Base-by-base conservation (phyloP, 2,113 vertebrate species). In the Crotalus horridus region DNA sequence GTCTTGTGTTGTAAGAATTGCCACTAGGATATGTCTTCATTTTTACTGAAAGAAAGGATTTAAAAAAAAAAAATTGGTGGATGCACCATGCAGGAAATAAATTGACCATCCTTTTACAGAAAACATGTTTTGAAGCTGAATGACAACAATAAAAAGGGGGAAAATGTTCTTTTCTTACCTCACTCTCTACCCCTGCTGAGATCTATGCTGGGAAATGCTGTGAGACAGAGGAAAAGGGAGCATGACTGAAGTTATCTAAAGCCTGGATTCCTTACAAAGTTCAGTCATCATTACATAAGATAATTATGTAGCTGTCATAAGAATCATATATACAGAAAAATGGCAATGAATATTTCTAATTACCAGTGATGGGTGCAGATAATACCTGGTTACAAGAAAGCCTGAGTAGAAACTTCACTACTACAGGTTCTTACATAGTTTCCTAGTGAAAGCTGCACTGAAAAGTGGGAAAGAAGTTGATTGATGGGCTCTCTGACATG, bases 361-460 rank as follows among this genome's bases (percentile, higher is more conserved):
- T 69, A 87, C 53, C 88, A 93, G 85, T 55, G 61, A 95, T 95
- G 91, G 6, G 9, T 95, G 51, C 93, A 95, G 94, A 94, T 96
- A 91, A 51, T 69, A 74, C 92, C 7, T 95, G 89, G 33, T 90
- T 95, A 48, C 9, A 89, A 92, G 93, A 86, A 96, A 89, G 94
- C 92, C 91, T 29, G 53, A 20, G 64, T 17, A 94, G 74, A n/a
- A 94, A 61, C 20, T 95, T 95, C 91, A 88, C 3, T 93, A 55
- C 54, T 93, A 55, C 54, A 94, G 15, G 2, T 81, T 94, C 20
- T 91, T 85, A 95, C 90, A 81, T 33, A 95, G 17, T n/a, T 95
- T 96, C 91, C 94, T 93, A 89, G 91, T 46, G 13, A 96, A 95
- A 94, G 13, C 3, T 95, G 48, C 12, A 64, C 81, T 94, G 87